A percentile compares a stretch with the other conserved stretches of the same genome.
These are phyloP conservation scores for Chiroxiphia lanceolata DNA, from an alignment of 2,797 vertebrate species.

Conservation along the genomic window DNA sequence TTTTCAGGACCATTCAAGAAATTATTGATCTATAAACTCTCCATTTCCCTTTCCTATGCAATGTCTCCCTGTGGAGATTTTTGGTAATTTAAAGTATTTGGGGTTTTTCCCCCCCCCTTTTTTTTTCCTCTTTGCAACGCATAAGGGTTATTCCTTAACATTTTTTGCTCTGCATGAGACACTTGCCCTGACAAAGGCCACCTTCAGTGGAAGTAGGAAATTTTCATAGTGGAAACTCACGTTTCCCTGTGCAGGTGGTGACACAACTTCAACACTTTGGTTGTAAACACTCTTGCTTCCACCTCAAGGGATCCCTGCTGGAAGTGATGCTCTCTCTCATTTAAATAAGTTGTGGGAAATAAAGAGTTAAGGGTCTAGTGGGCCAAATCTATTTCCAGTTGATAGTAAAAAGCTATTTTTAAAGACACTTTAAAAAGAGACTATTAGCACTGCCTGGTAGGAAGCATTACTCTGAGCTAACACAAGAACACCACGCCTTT, in stretches of 20 bases:
- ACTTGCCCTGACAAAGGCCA: not conserved
- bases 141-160: not conserved
- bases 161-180: not conserved
- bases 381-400: not conserved
- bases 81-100: not conserved
- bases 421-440: not conserved
- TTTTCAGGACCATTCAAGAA: not conserved
- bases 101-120: fast-evolving
- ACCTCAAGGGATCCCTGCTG: not conserved
- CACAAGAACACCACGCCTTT: not conserved
- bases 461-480: not conserved
- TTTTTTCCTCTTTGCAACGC: not conserved
- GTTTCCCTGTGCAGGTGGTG: not conserved
- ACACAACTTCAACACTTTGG: not conserved
- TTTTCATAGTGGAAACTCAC: not conserved
- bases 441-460: not conserved
- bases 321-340: not conserved
- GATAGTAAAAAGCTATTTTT: slow-evolving; percentile 11
- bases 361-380: not conserved
- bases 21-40: not conserved
- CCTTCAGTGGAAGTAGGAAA: not conserved
- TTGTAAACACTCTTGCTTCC: not conserved
- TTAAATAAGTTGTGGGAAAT: not conserved
- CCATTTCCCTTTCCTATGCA: not conserved
- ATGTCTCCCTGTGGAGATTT: not conserved